Evolutionary conservation across 2,888 invertebrate species (phyloP).

Genomic region (Metopia argyrocephala): DNA sequence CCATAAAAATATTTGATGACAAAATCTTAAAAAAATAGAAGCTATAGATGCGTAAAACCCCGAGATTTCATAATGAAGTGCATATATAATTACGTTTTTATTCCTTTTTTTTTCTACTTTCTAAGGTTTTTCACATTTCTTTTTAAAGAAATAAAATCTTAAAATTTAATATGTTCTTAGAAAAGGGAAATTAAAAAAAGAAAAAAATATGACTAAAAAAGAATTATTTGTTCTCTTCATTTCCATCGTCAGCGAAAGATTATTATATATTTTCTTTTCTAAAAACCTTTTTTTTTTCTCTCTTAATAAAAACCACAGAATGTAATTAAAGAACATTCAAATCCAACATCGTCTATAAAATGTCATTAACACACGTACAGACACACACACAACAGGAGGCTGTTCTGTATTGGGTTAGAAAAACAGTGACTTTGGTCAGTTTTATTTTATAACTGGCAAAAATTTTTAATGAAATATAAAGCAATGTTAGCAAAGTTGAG

Average conservation of each 20-base stretch:
- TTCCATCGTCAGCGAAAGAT: background rate
- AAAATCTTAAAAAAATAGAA: slow-evolving; percentile 40
- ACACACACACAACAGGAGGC: background rate
- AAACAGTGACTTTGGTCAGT: background rate
- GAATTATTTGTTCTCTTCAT: too few species aligned
- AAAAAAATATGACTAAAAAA: too few species aligned
- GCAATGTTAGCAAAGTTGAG: too few species aligned
- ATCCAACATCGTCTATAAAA: slow-evolving; percentile 20
- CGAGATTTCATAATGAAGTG: slow-evolving; percentile 50
- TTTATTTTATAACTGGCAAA: too few species aligned
- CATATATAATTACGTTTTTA: slow-evolving; percentile 20
- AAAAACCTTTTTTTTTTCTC: slow-evolving; percentile 18
- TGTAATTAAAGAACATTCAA: slow-evolving; percentile 35
- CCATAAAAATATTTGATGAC: slow-evolving; percentile 15
- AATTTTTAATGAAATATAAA: too few species aligned
- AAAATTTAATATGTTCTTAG: slow-evolving; percentile 8
- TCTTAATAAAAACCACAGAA: slow-evolving; percentile 42
- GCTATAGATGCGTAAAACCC: slow-evolving; percentile 32
- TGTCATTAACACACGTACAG: slow-evolving; percentile 37
- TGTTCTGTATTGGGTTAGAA: background rate
- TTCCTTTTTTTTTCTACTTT: slow-evolving; percentile 7
- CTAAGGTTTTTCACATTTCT: background rate
- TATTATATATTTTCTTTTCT: background rate
- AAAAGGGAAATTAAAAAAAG: background rate
- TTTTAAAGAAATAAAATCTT: background rate